A percentile compares a stretch with the other conserved stretches of the same genome.
phyloP scores from a whole-genome alignment of 2,113 vertebrate genomes.

The Scytalopus superciliaris region DNA sequence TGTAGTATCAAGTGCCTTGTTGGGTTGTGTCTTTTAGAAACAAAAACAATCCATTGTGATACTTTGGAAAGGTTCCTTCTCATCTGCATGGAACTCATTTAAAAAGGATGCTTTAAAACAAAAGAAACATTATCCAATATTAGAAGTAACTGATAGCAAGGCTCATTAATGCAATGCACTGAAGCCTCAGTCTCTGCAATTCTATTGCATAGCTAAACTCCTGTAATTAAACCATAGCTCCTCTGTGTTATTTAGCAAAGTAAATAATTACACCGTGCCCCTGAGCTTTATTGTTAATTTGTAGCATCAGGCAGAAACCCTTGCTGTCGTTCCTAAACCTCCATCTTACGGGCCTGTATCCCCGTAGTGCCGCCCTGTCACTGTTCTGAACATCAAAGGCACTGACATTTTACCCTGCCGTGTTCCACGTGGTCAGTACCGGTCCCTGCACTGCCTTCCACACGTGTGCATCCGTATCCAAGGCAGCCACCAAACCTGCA shows the following conservation, averaged over 20 bases:
- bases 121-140: constrained; percentile 34
- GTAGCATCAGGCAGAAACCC: neutral
- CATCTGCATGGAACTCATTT: constrained; percentile 20
- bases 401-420: neutral
- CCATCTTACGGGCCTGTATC: neutral
- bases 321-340: neutral
- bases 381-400: neutral
- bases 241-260: constrained; percentile 67
- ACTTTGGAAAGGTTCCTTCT: constrained; percentile 41
- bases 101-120: constrained; percentile 63
- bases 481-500: neutral
- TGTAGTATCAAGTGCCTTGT: constrained; percentile 29
- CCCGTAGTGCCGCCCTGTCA: neutral
- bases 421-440: neutral
- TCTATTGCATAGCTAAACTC: constrained; percentile 38
- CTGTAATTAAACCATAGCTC: constrained; percentile 55
- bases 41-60: neutral
- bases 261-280: constrained; percentile 60
- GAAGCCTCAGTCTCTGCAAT: constrained; percentile 34
- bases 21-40: constrained; percentile 33
- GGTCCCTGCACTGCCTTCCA: neutral
- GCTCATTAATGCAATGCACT: constrained; percentile 34
- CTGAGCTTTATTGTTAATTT: neutral
- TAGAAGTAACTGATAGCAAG: neutral
- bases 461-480: accelerated